A percentile compares a stretch with the other conserved stretches of the same genome.
These are phyloP conservation scores for Pygoscelis adeliae DNA, from an alignment of 2,113 vertebrate genomes.

Conservation along the genomic window DNA sequence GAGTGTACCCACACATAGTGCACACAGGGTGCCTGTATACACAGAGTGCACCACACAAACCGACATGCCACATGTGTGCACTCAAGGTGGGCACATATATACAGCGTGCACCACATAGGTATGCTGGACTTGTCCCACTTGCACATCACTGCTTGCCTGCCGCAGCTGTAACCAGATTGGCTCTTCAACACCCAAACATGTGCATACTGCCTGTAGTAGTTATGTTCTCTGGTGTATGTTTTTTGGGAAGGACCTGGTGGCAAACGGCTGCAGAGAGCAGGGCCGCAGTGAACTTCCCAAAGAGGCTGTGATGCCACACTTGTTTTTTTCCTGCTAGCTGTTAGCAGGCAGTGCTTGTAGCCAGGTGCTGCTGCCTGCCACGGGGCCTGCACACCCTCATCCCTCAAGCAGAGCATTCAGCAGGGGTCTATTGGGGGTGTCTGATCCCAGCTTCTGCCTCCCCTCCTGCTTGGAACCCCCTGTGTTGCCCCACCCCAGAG, in stretches of 20 bases:
- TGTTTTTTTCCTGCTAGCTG: background rate
- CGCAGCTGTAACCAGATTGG: too few species aligned
- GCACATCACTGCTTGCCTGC: background rate
- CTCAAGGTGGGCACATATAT: background rate
- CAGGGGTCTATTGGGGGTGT: background rate
- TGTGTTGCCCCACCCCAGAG: background rate
- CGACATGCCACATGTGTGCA: too few species aligned
- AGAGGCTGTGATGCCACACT: accelerated
- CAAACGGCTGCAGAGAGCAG: background rate
- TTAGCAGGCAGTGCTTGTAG: background rate
- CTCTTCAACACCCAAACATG: background rate
- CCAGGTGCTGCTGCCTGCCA: background rate
- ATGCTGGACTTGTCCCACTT: background rate
- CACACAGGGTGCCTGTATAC: too few species aligned
- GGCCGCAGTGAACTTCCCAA: background rate
- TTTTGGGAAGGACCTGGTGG: background rate
- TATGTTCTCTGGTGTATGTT: accelerated
- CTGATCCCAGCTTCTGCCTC: background rate
- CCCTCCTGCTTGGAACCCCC: background rate
- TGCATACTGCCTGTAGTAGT: too few species aligned
- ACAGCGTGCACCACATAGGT: too few species aligned
- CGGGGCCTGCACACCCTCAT: background rate
- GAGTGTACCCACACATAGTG: background rate
- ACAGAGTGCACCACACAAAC: background rate
- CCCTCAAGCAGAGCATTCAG: background rate